Evolutionary conservation across 2,797 vertebrate genomes (phyloP), one percentile per base, ranked within the genome.

Genomic region (Cichlasoma orientale): DNA sequence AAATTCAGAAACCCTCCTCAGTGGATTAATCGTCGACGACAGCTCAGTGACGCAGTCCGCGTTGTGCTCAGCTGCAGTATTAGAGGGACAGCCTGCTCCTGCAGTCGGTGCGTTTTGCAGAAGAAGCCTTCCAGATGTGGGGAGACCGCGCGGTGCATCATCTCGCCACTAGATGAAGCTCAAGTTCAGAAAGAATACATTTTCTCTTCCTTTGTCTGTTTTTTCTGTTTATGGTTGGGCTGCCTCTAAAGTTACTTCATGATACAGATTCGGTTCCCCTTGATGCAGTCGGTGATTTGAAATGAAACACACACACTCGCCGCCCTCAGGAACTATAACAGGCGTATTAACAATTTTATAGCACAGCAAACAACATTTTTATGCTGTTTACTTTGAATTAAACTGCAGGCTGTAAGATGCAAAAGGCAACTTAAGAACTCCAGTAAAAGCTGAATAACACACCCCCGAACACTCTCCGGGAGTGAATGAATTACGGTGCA

Each of bases 81-180:
- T 54, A 58, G 61, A 13, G 74, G 59, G 78, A 21, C 70, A 76
- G 25, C 56, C 52, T 63, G 41, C 66, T 56, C 29, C 54, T 18
- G 54, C 27, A 55, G 56, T n/a, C 12, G 19, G 10, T 74, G 27
- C 57, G 3, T 54, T 10, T 33, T 23, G 61, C 21, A 47, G 16
- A 19, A 21, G 44, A 31, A 55, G 29, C n/a, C 84, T 61, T 84
- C 77, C 88, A 92, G 87, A 89, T 86, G 84, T 82, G 80, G 19
- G 23, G 41, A 53, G 18, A 4, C 4, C 16, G 66, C 76, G 87
- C 66, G 44, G 0, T 91, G 72, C 82, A 5, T 36, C 59, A 54
- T 59, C 38, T 50, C 19, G 41, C 90, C 92, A 70, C 91, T 84
- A 91, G 92, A 88, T 83, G 90, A 73, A 77, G 86, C 87, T 54